Conservation (phyloP, 1,140 invertebrate species). For the Ladona fulva region DNA sequence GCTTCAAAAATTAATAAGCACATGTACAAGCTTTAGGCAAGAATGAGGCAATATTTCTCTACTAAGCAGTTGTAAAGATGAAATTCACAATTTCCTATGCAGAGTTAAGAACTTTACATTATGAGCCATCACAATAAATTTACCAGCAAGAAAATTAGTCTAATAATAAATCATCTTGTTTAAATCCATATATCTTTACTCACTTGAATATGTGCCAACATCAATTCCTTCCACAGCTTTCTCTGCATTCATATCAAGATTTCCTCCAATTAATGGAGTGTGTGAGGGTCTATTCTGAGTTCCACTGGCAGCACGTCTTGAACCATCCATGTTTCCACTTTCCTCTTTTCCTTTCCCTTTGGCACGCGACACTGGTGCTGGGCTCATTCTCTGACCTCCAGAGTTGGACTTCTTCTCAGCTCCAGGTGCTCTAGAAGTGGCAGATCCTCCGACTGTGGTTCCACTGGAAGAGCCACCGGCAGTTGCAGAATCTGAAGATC, state of each 20-base stretch:
- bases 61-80: too few species aligned
- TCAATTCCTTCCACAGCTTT: not conserved
- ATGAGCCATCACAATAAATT: too few species aligned
- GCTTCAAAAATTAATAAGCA: too few species aligned
- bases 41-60: too few species aligned
- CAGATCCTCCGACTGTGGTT: not conserved
- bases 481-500: not conserved
- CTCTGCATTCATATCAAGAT: not conserved
- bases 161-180: too few species aligned
- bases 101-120: too few species aligned
- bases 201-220: not conserved
- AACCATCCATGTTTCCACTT: not conserved
- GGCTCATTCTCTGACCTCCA: not conserved
- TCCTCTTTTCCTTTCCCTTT: constrained; percentile 13
- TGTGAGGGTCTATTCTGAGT: not conserved
- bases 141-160: too few species aligned
- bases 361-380: not conserved
- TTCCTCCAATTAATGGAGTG: not conserved
- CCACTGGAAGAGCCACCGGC: constrained; percentile 27
- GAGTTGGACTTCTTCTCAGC: constrained; percentile 30
- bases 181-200: too few species aligned
- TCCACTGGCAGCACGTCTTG: not conserved
- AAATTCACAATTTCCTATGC: too few species aligned
- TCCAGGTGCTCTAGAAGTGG: constrained; percentile 32
- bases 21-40: too few species aligned